Percentiles rank a stretch among this genome's conserved stretches.
These are phyloP conservation scores for Anniella stebbinsi DNA, from an alignment of 2,797 vertebrate species.

Conservation along the genomic window DNA sequence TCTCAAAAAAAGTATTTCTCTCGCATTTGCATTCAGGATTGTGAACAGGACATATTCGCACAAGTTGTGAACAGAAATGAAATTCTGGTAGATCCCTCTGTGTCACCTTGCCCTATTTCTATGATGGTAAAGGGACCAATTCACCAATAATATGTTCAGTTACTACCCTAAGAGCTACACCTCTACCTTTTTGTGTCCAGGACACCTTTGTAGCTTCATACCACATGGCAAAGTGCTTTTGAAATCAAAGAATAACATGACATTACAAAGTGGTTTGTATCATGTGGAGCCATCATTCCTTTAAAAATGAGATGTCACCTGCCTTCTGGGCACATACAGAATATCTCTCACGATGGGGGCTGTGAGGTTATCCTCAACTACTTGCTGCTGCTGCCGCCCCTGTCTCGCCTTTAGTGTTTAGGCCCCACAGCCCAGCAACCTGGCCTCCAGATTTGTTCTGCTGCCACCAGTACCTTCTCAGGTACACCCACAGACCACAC, in stretches of 20 bases:
- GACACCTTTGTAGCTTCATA: neutral
- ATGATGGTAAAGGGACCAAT: neutral
- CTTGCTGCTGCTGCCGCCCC: too few species aligned
- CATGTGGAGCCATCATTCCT: neutral
- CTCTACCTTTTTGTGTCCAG: neutral
- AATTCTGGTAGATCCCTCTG: too few species aligned
- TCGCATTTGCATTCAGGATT: too few species aligned
- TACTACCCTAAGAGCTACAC: neutral
- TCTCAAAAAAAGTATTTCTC: too few species aligned
- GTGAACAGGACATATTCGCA: too few species aligned
- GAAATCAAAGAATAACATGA: neutral
- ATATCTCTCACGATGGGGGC: neutral
- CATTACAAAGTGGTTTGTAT: neutral
- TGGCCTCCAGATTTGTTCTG: too few species aligned
- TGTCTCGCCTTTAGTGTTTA: too few species aligned
- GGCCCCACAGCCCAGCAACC: too few species aligned
- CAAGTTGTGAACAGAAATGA: too few species aligned
- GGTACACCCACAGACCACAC: too few species aligned
- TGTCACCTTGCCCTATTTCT: neutral
- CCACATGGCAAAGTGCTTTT: neutral
- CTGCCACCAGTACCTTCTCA: too few species aligned
- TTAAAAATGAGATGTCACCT: neutral
- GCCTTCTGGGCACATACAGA: neutral
- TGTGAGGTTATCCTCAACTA: too few species aligned
- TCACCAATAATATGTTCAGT: neutral